These are phyloP conservation scores for Onthophagus taurus DNA, from an alignment of 1,140 invertebrate species.

Conservation along the genomic window DNA sequence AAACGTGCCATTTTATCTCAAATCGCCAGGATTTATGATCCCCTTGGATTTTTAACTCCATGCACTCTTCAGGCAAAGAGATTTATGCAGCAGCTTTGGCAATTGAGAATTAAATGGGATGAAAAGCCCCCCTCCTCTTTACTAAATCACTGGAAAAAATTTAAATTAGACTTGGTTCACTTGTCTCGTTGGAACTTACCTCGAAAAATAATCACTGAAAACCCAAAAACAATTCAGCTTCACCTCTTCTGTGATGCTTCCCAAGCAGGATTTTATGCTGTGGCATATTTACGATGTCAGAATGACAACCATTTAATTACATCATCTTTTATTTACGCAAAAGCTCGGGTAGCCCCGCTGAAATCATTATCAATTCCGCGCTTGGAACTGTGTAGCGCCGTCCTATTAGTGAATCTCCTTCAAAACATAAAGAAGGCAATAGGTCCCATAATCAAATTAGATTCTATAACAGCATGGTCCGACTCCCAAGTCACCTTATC, in stretches of 20 bases:
- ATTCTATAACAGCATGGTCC: neutral
- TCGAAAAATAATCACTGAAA: neutral
- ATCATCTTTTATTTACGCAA: slow-evolving; percentile 11
- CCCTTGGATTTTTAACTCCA: neutral
- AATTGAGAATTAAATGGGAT: neutral
- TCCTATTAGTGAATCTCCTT: slow-evolving; percentile 6
- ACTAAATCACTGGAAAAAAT: neutral
- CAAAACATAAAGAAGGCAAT: neutral
- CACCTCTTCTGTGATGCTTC: neutral
- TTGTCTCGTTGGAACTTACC: too few relatives aligned
- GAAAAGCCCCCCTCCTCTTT: neutral
- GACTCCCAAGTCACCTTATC: slow-evolving; percentile 3
- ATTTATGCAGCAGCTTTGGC: neutral
- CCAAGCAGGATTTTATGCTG: neutral
- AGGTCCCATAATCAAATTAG: neutral
- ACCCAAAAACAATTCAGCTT: neutral
- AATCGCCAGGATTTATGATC: neutral
- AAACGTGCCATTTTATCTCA: neutral
- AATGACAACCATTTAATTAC: neutral
- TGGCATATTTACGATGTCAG: neutral
- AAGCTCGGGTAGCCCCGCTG: slow-evolving; percentile 17
- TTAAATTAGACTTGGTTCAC: neutral
- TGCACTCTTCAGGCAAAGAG: neutral
- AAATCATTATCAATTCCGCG: slow-evolving; percentile 14
- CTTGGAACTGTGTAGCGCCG: slow-evolving; percentile 17